Evolutionary conservation across 2,888 invertebrate genomes (phyloP).

Genomic region (Limulus polyphemus): DNA sequence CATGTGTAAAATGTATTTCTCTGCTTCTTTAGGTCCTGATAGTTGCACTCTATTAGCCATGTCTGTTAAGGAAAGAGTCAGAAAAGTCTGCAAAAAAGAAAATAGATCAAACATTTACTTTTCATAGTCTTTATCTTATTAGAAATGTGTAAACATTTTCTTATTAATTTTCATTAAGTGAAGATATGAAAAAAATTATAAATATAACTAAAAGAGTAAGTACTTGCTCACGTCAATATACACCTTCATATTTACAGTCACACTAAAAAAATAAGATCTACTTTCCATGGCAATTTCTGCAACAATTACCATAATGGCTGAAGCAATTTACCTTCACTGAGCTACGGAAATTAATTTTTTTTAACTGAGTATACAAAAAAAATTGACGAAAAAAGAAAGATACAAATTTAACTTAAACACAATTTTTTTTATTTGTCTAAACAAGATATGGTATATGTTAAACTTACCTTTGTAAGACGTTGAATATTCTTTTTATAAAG

Average conservation of each 20-base stretch:
- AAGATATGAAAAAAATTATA: too few species aligned
- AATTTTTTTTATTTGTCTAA: too few species aligned
- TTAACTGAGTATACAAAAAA: not conserved
- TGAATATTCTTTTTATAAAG: constrained; percentile 94
- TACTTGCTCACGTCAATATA: too few species aligned
- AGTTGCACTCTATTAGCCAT: constrained; percentile 81
- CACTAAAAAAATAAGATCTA: too few species aligned
- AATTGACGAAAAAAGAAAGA: not conserved
- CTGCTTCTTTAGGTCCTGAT: constrained; percentile 65
- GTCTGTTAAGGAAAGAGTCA: constrained; percentile 74
- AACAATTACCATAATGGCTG: too few species aligned
- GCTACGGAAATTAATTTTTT: not conserved
- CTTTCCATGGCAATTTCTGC: too few species aligned
- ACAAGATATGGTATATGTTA: not conserved
- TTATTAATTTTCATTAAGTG: too few species aligned
- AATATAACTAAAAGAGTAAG: too few species aligned
- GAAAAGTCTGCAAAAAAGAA: constrained; percentile 50
- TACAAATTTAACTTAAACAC: not conserved
- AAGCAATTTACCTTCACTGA: not conserved
- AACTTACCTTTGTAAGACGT: constrained; percentile 63
- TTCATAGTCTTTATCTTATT: not conserved
- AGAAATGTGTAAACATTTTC: not conserved
- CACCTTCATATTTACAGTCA: too few species aligned
- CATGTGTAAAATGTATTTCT: constrained; percentile 88
- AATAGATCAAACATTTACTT: constrained; percentile 1